phyloP scores from a whole-genome alignment of 2,797 vertebrate genomes.

The Semotilus atromaculatus region DNA sequence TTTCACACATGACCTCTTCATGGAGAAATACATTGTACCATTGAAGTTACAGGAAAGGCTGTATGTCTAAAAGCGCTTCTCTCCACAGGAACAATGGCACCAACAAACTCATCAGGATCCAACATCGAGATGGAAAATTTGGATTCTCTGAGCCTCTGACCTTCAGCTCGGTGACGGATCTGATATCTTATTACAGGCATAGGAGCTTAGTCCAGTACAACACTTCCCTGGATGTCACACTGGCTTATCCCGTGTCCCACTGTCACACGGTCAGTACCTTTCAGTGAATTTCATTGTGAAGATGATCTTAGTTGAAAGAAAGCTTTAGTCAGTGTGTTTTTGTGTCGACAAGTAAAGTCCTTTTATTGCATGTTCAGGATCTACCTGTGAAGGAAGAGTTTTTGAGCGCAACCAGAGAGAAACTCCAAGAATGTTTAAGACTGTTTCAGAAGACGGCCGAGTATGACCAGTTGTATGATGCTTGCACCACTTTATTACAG shows the following conservation, averaged over 20 bases:
- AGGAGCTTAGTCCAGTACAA: slow-evolving; percentile 95
- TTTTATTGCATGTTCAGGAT: slow-evolving; percentile 79
- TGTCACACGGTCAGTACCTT: slow-evolving; percentile 70
- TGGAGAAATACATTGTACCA: background rate
- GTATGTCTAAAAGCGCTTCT: background rate
- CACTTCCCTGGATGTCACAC: slow-evolving; percentile 90
- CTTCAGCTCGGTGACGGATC: slow-evolving; percentile 92
- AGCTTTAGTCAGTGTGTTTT: background rate
- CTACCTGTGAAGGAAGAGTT: slow-evolving; percentile 90
- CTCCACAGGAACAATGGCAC: slow-evolving; percentile 90
- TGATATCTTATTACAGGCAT: slow-evolving; percentile 93
- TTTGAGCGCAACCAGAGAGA: slow-evolving; percentile 91
- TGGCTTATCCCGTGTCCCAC: slow-evolving; percentile 90
- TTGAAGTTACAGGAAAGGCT: background rate
- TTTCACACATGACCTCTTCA: background rate
- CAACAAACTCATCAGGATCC: slow-evolving; percentile 97
- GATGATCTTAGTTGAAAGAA: background rate
- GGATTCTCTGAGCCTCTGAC: slow-evolving; percentile 96
- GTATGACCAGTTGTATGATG: slow-evolving; percentile 93
- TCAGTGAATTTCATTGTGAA: background rate
- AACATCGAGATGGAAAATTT: slow-evolving; percentile 91
- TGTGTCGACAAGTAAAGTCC: background rate
- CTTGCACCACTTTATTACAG: slow-evolving; percentile 94
- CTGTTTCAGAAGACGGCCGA: slow-evolving; percentile 95
- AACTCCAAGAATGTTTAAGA: slow-evolving; percentile 91